Conservation (phyloP, 1,140 invertebrate species). For the Delia radicum region DNA sequence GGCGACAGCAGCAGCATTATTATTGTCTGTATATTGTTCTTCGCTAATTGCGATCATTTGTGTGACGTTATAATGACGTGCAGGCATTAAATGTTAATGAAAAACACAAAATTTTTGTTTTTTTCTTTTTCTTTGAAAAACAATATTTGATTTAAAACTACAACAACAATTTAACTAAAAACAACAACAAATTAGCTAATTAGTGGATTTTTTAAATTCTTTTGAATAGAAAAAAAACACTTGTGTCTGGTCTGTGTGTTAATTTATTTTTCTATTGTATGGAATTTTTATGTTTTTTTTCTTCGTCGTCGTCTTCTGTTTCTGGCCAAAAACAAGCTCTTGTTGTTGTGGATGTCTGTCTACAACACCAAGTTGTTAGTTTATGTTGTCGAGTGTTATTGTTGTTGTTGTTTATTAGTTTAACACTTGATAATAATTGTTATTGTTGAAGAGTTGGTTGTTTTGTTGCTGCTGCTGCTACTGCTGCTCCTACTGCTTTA, state of each 20-base stretch:
- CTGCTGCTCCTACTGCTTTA: not conserved
- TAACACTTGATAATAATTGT: slow-evolving; percentile 7
- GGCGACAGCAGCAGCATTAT: not conserved
- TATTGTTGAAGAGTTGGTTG: not conserved
- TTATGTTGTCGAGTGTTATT: no score
- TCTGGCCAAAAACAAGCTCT: not conserved
- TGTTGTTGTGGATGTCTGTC: not conserved
- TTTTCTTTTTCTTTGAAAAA: no score
- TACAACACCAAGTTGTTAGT: not conserved
- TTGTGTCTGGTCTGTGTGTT: not conserved
- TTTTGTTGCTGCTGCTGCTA: not conserved
- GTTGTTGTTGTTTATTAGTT: slow-evolving; percentile 4
- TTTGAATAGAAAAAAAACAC: no score
- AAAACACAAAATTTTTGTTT: not conserved
- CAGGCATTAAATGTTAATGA: slow-evolving; percentile 20
- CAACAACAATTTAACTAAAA: not conserved
- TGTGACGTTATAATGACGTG: slow-evolving; percentile 24
- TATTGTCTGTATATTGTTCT: slow-evolving; percentile 17
- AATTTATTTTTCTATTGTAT: not conserved
- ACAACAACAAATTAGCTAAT: no score
- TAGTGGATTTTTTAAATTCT: no score
- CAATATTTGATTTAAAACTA: not conserved
- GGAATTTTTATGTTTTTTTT: not conserved
- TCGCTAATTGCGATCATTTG: slow-evolving; percentile 31
- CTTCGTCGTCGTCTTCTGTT: not conserved